phyloP scores from a whole-genome alignment of 2,888 invertebrate genomes.

The Marasmarcha lunaedactyla region DNA sequence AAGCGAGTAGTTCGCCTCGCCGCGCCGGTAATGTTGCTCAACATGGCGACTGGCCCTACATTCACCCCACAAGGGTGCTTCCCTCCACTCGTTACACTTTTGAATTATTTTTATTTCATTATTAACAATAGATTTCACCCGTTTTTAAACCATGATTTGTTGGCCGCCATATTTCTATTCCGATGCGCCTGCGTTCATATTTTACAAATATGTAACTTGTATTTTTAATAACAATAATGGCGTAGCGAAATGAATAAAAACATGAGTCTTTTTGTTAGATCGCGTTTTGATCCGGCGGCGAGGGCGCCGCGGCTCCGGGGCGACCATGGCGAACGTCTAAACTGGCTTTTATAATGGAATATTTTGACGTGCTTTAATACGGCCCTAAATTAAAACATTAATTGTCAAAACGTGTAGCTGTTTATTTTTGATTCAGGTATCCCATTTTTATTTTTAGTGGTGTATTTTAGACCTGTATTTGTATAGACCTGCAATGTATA shows the following conservation, averaged over 20 bases:
- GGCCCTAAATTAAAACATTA: neutral
- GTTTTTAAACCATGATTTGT: conserved; percentile 67
- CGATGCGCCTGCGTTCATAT: conserved; percentile 26
- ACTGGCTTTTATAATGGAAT: neutral
- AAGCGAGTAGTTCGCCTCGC: conserved; percentile 23
- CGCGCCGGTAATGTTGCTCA: conserved; percentile 54
- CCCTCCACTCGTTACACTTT: conserved; percentile 35
- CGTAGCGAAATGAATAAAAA: conserved; percentile 34
- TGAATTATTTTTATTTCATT: conserved; percentile 63
- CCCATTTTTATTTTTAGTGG: too few species aligned
- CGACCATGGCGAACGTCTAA: too few species aligned
- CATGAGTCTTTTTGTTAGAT: conserved; percentile 15
- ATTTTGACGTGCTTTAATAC: conserved; percentile 4
- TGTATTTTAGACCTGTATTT: too few species aligned
- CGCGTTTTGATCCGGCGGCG: conserved; percentile 2
- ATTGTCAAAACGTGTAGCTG: too few species aligned
- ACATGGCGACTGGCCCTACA: conserved; percentile 36
- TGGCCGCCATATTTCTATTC: conserved; percentile 55
- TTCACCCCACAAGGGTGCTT: conserved; percentile 23
- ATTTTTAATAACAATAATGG: conserved; percentile 30
- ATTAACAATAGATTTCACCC: conserved; percentile 67
- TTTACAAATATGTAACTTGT: conserved; percentile 10
- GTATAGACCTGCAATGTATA: too few species aligned
- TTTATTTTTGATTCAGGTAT: too few species aligned
- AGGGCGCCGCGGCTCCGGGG: too few species aligned